Percentiles rank a stretch among this genome's conserved stretches.
phyloP scores from a whole-genome alignment of 2,113 vertebrate genomes.

The Pelecanus crispus region DNA sequence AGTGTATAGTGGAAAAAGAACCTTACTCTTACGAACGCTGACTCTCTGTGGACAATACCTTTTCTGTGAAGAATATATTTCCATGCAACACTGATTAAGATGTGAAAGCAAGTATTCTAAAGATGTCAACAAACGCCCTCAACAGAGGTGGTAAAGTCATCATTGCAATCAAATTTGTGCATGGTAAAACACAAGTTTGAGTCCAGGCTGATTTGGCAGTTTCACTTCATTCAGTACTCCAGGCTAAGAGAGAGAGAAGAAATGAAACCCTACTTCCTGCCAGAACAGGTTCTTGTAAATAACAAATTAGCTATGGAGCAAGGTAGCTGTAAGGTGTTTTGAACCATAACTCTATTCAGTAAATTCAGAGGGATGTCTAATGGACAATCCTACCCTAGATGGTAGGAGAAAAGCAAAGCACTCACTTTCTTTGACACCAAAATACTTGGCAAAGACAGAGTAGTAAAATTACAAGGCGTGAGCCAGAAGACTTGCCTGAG shows the following conservation, averaged over 20 bases:
- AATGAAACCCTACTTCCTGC: neutral
- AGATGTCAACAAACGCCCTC: neutral
- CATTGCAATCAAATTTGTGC: neutral
- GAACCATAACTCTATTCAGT: neutral
- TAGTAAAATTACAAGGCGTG: neutral
- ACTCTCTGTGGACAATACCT: neutral
- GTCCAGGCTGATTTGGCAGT: neutral
- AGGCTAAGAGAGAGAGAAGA: neutral
- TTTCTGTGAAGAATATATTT: neutral
- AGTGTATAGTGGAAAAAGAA: neutral
- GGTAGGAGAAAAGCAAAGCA: neutral
- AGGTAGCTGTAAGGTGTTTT: neutral
- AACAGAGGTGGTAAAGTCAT: neutral
- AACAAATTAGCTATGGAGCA: neutral
- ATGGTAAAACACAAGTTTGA: neutral
- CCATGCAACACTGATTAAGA: neutral
- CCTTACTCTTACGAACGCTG: neutral
- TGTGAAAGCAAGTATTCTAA: neutral
- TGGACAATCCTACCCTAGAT: neutral
- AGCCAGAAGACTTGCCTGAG: neutral
- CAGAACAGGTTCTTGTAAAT: neutral
- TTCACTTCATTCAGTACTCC: neutral
- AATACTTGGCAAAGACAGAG: neutral
- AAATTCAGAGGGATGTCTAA: neutral
- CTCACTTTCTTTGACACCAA: neutral